phyloP scores from a whole-genome alignment of 2,888 invertebrate species.

The Tenthredo livida region DNA sequence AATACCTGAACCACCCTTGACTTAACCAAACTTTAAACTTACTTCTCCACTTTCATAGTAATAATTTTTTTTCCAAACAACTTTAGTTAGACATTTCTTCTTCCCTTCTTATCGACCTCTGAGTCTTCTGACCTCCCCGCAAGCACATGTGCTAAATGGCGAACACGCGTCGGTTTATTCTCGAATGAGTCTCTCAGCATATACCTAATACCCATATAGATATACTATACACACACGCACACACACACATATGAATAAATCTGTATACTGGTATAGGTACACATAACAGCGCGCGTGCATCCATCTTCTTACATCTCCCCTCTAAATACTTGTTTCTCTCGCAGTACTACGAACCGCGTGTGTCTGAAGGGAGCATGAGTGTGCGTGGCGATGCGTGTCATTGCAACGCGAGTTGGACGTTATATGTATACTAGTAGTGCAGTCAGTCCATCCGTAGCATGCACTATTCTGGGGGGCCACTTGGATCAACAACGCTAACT shows the following conservation, averaged over 20 bases:
- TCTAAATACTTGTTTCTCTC: constrained; percentile 37
- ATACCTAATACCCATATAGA: not conserved
- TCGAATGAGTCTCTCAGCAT: constrained; percentile 30
- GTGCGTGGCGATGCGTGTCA: constrained; percentile 66
- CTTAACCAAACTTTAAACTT: constrained; percentile 9
- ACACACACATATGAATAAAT: not conserved
- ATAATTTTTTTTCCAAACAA: not conserved
- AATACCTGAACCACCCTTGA: not conserved
- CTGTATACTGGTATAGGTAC: not conserved
- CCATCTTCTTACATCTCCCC: constrained; percentile 49
- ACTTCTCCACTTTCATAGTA: not conserved
- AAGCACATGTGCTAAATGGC: constrained; percentile 51
- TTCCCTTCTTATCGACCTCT: constrained; percentile 1
- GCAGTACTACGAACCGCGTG: constrained; percentile 25
- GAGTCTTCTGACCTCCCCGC: constrained; percentile 12
- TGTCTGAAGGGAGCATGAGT: constrained; percentile 53
- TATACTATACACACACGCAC: not conserved
- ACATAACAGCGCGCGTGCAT: constrained; percentile 34
- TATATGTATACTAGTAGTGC: not conserved
- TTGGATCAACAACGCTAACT: constrained; percentile 65
- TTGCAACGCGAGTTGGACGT: constrained; percentile 62
- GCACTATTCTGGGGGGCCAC: constrained; percentile 48
- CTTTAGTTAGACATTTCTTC: not conserved
- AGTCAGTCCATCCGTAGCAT: constrained; percentile 31
- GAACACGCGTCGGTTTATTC: constrained; percentile 52